Evolutionary conservation across 2,888 invertebrate genomes (phyloP).

Genomic region (Ferrisia virgata): DNA sequence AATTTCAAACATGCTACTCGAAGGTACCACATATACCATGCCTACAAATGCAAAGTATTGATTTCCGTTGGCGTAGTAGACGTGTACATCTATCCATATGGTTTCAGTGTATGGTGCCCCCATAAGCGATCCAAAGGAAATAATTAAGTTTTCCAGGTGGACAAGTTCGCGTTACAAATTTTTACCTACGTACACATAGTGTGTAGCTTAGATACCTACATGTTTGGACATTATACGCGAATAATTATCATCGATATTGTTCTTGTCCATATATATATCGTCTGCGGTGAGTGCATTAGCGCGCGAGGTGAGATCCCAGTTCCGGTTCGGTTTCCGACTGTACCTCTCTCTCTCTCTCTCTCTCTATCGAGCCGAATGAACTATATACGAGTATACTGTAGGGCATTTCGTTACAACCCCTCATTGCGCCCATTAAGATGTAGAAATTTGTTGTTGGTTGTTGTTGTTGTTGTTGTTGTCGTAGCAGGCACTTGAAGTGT

Average conservation of each 20-base stretch:
- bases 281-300: background rate
- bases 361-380: no score
- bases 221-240: conserved; percentile 3
- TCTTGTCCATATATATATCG: background rate
- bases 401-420: background rate
- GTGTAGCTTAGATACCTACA: no score
- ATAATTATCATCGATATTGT: conserved; percentile 32
- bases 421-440: background rate
- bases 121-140: background rate
- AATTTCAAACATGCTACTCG: background rate
- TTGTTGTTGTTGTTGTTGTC: background rate
- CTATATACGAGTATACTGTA: no score
- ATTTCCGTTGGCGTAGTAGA: background rate
- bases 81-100: background rate
- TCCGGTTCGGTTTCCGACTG: conserved; percentile 24
- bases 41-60: background rate
- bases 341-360: no score
- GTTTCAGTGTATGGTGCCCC: background rate
- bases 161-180: background rate
- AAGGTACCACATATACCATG: no score
- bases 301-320: background rate
- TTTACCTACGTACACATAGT: background rate
- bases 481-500: background rate
- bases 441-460: background rate
- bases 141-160: conserved; percentile 24